phyloP scores from a whole-genome alignment of 92 coral and sea anemone genomes.

The Umimayanthus chanpuru region DNA sequence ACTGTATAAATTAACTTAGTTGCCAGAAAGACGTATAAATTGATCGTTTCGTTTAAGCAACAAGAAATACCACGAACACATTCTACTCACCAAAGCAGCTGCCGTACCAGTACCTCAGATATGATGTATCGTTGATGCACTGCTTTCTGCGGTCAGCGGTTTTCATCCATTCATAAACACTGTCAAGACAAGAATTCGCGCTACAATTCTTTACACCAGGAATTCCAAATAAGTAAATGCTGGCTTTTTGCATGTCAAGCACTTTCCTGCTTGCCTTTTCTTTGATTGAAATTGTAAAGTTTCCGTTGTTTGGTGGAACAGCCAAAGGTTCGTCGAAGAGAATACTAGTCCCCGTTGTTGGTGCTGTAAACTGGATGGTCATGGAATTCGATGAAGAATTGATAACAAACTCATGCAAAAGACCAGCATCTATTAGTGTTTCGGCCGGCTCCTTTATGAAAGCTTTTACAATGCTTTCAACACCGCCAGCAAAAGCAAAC shows the following conservation, averaged over 20 bases:
- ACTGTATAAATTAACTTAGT: too few species aligned
- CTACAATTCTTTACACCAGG: neutral
- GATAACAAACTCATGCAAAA: neutral
- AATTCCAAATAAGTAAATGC: neutral
- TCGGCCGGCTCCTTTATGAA: neutral
- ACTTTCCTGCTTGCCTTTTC: neutral
- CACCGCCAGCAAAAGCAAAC: neutral
- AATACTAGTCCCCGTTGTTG: neutral
- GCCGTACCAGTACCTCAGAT: neutral
- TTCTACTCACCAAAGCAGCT: slow-evolving; percentile 6
- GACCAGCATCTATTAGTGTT: neutral
- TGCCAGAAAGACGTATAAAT: too few species aligned
- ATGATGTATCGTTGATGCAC: neutral
- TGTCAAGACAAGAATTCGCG: slow-evolving; percentile 16
- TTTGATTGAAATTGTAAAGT: neutral
- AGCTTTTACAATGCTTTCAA: neutral
- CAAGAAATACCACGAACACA: neutral
- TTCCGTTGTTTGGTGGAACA: neutral
- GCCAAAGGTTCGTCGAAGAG: neutral
- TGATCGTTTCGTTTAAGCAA: too few species aligned
- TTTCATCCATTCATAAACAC: neutral
- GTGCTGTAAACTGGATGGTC: neutral
- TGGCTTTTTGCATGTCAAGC: neutral
- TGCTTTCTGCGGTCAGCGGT: neutral
- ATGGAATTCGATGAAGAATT: neutral